phyloP scores from a whole-genome alignment of 2,113 vertebrate genomes.

The Puffinus mauretanicus region DNA sequence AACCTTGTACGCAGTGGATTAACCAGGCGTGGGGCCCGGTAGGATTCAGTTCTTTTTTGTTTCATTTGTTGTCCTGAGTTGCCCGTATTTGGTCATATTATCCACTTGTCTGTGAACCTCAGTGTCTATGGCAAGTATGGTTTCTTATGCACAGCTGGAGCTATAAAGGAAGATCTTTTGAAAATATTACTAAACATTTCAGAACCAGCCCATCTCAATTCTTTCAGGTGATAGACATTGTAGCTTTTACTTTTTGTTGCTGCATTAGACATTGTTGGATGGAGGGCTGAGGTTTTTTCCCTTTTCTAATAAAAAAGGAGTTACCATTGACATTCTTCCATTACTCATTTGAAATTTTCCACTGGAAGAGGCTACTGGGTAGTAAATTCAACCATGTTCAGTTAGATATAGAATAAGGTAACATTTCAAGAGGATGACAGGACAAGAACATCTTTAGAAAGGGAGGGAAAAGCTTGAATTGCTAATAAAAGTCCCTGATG shows the following conservation, averaged over 20 bases:
- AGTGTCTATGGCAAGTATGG: neutral
- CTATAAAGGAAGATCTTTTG: neutral
- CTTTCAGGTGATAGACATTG: neutral
- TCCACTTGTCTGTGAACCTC: neutral
- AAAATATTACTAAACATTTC: neutral
- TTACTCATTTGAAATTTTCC: neutral
- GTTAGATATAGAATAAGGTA: neutral
- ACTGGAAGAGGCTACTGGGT: neutral
- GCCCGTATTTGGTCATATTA: neutral
- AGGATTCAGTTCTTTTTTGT: neutral
- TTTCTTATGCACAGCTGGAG: neutral
- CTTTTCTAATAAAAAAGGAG: neutral
- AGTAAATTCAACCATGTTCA: neutral
- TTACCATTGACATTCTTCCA: neutral
- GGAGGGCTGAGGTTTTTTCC: neutral
- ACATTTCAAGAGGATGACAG: neutral
- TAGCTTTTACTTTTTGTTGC: neutral
- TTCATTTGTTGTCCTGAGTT: neutral
- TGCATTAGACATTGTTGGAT: neutral
- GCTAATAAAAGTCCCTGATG: neutral
- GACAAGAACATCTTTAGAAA: neutral
- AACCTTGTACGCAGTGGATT: slow-evolving; percentile 66
- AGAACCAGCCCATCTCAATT: neutral
- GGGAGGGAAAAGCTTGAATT: neutral
- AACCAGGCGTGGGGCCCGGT: slow-evolving; percentile 64